Percentiles rank a stretch among this genome's conserved stretches.
Evolutionary conservation across 1,140 invertebrate species (phyloP).

Genomic region (Drosophila truncata): DNA sequence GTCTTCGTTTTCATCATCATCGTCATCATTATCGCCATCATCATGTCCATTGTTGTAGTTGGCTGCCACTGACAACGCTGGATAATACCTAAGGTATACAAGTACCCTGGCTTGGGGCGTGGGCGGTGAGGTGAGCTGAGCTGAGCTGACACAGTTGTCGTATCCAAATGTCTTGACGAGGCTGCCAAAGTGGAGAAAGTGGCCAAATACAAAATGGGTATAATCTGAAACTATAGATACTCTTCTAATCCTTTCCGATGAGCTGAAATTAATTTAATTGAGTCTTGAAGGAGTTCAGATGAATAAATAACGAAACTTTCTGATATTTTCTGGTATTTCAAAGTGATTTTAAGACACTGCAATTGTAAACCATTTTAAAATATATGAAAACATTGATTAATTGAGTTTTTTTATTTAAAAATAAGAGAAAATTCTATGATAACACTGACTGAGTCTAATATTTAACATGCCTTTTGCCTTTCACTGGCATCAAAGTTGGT

Average conservation of each 20-base stretch:
- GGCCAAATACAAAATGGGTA: slow-evolving; percentile 20
- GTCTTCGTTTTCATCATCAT: slow-evolving; percentile 42
- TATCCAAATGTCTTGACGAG: slow-evolving; percentile 70
- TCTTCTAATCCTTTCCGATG: not conserved
- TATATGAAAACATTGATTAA: too few relatives aligned
- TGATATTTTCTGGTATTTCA: not conserved
- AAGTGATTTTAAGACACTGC: not conserved
- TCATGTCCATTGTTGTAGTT: slow-evolving; percentile 61
- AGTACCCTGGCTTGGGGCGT: slow-evolving; percentile 18
- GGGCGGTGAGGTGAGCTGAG: slow-evolving; percentile 13
- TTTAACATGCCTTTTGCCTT: not conserved
- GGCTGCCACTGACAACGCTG: slow-evolving; percentile 65
- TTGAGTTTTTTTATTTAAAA: not conserved
- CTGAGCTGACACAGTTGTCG: slow-evolving; percentile 69
- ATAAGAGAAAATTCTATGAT: not conserved
- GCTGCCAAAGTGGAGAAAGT: slow-evolving; percentile 58
- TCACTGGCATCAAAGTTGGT: slow-evolving; percentile 13
- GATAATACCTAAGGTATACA: slow-evolving; percentile 71
- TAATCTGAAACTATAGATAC: not conserved
- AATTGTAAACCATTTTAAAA: not conserved
- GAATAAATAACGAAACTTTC: too few relatives aligned
- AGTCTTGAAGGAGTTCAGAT: fast-evolving
- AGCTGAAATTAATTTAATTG: too few relatives aligned
- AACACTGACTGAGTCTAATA: not conserved
- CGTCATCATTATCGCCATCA: slow-evolving; percentile 24